Base-by-base conservation (phyloP, 2,797 vertebrate genomes). In the Sebastes glaucus region DNA sequence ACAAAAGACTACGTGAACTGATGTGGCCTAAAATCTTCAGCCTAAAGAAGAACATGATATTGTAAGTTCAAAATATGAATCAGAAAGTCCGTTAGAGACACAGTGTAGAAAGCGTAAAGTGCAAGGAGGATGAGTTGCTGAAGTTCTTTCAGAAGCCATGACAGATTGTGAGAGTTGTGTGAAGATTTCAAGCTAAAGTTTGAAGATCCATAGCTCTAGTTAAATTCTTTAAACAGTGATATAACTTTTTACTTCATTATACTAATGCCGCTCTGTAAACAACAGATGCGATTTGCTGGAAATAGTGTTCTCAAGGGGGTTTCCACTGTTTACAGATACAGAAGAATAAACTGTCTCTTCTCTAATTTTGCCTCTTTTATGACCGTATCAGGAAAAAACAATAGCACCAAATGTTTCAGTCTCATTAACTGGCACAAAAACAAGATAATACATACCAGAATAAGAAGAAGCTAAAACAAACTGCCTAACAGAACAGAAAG, bases 201-300 rank as follows among this genome's bases (percentile, higher is more conserved):
- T 65, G 73, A 85, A 89, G 23, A 73, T 59, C 81, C 75, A 60
- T 55, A 20, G 69, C 66, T 74, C 4, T 74, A 77, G 76, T 78
- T 79, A 32, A 23, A 60, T 53, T 49, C 55, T 30, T 63, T 57
- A 66, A 23, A 66, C 57, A 65, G 56, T 74, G 52, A 81, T 55
- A 74, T 22, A 80, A 53, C 30, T 80, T 85, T 71, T 71, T 27
- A 56, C 72, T 70, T 83, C 32, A 80, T 90, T 74, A 72, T 68
- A 68, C 42, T 66, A 56, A 74, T 65, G 78, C 10, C 1, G 10
- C 42, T 84, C 7, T 33, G 78, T 81, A 89, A 89, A 90, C 88
- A 91, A 80, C 89, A 90, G 84, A 88, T 86, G 86, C 42, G 70
- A 85, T 83, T 79, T 22, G 57, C 42, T 59, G 46, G 11, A 71